Conservation (phyloP, 2,797 vertebrate genomes). For the Sarcoramphus papa region DNA sequence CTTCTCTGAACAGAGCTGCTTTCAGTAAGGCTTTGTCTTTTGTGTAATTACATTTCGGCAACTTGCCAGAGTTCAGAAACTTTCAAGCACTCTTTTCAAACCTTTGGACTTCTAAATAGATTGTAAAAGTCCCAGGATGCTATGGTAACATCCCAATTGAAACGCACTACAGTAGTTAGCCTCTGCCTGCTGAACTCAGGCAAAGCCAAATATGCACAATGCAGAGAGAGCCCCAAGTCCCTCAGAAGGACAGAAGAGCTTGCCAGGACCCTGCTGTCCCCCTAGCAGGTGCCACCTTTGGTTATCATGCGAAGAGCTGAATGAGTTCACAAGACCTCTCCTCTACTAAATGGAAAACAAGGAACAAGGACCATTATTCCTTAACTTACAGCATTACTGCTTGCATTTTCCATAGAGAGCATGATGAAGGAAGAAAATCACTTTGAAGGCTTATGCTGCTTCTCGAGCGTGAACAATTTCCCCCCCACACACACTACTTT, state of each 20-base stretch:
- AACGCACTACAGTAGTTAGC: constrained; percentile 13
- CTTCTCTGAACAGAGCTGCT: constrained; percentile 31
- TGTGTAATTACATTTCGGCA: constrained; percentile 56
- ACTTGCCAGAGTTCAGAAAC: constrained; percentile 62
- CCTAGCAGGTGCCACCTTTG: constrained; percentile 5
- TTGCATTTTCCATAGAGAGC: background rate
- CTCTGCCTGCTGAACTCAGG: constrained; percentile 26
- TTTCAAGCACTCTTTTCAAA: constrained; percentile 68
- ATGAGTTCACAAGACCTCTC: background rate
- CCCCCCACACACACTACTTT: background rate
- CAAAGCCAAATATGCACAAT: background rate
- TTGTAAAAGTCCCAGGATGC: constrained; percentile 51
- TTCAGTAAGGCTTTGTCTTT: constrained; percentile 57
- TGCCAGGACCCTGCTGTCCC: constrained; percentile 5
- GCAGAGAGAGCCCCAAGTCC: background rate
- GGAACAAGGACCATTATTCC: background rate
- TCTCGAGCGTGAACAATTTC: background rate
- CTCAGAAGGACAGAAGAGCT: background rate
- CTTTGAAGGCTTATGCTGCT: background rate
- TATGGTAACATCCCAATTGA: constrained; percentile 58
- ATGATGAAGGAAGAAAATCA: background rate
- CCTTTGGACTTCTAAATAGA: constrained; percentile 61
- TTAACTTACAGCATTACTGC: background rate
- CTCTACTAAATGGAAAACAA: background rate
- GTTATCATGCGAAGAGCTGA: background rate